Conservation (phyloP, 2,113 vertebrate species). For the Nibea albiflora region DNA sequence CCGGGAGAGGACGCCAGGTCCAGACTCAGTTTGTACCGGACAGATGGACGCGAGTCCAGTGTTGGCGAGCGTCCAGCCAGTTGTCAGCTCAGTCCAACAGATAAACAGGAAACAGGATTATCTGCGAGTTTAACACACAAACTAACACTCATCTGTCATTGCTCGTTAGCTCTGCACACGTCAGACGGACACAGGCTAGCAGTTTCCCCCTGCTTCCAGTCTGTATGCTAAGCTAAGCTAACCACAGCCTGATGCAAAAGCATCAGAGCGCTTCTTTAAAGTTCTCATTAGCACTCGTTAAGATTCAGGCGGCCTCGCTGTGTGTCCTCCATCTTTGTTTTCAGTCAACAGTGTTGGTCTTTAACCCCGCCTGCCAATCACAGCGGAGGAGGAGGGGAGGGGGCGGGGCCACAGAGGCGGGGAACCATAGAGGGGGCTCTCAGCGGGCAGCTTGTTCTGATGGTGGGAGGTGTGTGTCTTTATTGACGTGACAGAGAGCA, state of each 20-base stretch:
- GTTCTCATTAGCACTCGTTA: neutral
- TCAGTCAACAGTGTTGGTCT: constrained; percentile 52
- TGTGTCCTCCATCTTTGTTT: constrained; percentile 54
- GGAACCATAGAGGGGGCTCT: constrained; percentile 21
- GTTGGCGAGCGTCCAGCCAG: constrained; percentile 42
- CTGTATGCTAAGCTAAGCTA: neutral
- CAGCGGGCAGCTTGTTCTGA: constrained; percentile 34
- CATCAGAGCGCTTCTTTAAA: neutral
- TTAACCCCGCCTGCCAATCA: constrained; percentile 77
- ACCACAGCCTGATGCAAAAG: too few species aligned
- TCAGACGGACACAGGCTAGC: too few species aligned
- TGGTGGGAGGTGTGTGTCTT: constrained; percentile 39
- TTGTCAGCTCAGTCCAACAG: constrained; percentile 34
- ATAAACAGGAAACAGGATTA: constrained; percentile 60
- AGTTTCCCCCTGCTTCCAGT: too few species aligned
- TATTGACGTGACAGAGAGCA: constrained; percentile 37
- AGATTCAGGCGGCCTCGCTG: constrained; percentile 14
- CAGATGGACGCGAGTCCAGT: constrained; percentile 54
- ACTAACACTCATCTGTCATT: neutral
- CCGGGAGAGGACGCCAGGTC: constrained; percentile 33
- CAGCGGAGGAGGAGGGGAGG: constrained; percentile 35
- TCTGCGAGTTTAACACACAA: constrained; percentile 7
- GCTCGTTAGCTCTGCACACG: too few species aligned
- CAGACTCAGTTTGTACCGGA: neutral
- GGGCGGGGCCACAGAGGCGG: constrained; percentile 44